Evolutionary conservation across 2,888 invertebrate species (phyloP).

Genomic region (Yponomeuta plumbellus): DNA sequence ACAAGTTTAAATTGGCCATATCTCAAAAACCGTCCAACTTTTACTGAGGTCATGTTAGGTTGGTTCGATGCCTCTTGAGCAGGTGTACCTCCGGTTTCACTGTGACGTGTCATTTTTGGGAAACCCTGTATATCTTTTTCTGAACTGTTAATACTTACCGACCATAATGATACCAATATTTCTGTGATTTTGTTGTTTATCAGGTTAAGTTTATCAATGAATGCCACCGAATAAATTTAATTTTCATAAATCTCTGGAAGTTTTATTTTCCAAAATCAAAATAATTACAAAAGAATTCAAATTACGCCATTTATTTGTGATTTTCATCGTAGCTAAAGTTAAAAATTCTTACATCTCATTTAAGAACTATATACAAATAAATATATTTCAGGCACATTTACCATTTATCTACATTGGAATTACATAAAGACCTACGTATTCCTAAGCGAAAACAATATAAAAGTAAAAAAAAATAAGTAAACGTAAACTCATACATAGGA

Average conservation of each 20-base stretch:
- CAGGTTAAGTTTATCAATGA: background rate
- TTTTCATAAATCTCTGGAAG: background rate
- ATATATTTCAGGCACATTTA: background rate
- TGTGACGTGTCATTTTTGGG: too few relatives aligned
- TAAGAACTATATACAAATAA: background rate
- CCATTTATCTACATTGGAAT: background rate
- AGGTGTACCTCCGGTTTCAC: too few relatives aligned
- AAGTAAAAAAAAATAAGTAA: background rate
- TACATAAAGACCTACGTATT: background rate
- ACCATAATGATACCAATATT: too few relatives aligned
- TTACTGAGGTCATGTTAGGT: too few relatives aligned
- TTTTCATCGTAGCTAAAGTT: background rate
- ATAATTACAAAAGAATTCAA: background rate
- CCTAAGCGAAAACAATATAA: background rate
- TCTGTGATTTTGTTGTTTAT: constrained; percentile 1
- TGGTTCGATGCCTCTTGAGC: too few relatives aligned
- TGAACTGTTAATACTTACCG: too few relatives aligned
- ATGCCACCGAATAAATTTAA: constrained; percentile 8
- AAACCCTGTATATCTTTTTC: too few relatives aligned
- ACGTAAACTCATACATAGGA: background rate
- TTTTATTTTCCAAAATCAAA: background rate
- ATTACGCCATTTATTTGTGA: background rate
- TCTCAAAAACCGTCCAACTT: too few relatives aligned
- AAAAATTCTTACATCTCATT: background rate
- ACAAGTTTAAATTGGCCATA: too few relatives aligned